A percentile compares a stretch with the other conserved stretches of the same genome.
phyloP scores from a whole-genome alignment of 2,113 vertebrate genomes.

The Ursus arctos region DNA sequence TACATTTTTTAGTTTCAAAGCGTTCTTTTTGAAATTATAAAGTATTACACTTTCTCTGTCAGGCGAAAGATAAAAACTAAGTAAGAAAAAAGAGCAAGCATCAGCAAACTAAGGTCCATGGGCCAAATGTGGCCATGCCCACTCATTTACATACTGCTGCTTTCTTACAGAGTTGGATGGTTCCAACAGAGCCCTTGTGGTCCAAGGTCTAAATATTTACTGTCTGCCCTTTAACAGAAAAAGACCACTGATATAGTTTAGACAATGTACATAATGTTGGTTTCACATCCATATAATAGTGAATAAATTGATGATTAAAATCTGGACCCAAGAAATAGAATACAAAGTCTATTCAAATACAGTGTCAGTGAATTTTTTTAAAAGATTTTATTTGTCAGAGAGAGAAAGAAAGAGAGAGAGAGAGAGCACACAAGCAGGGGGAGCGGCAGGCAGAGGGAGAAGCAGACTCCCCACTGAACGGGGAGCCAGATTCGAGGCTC shows the following conservation, averaged over 20 bases:
- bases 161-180: neutral
- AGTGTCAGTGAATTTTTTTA: neutral
- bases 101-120: neutral
- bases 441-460: no score
- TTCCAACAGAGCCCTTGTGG: neutral
- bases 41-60: neutral
- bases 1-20: neutral
- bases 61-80: neutral
- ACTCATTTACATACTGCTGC: neutral
- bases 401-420: no score
- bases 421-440: no score
- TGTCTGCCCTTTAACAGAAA: neutral
- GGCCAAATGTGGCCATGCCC: neutral
- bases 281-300: neutral
- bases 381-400: no score
- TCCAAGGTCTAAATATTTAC: neutral
- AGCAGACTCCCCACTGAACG: no score
- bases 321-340: neutral
- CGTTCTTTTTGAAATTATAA: neutral
- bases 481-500: no score
- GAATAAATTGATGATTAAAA: constrained; percentile 16
- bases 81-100: neutral
- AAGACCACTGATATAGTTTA: neutral
- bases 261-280: neutral
- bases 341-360: neutral